Conservation (phyloP, 2,888 invertebrate genomes). For the Thyatira batis region DNA sequence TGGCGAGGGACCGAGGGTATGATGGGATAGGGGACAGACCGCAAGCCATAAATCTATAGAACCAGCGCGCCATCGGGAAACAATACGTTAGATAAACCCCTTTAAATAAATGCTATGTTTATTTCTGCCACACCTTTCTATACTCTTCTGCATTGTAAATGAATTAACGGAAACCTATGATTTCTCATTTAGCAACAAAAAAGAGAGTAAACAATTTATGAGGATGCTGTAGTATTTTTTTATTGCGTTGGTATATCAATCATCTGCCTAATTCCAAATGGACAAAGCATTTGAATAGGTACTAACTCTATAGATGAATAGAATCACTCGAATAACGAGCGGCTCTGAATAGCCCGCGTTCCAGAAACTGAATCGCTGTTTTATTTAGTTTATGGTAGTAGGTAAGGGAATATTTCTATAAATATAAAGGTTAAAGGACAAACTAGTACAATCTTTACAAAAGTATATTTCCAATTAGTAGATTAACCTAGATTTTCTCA, state of each 20-base stretch:
- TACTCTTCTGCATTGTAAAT: background rate
- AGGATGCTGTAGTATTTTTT: no score
- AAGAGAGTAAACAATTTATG: no score
- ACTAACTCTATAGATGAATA: no score
- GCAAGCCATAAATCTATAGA: slow-evolving; percentile 3
- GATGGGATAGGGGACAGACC: slow-evolving; percentile 3
- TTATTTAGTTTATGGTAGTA: background rate
- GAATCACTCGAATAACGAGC: no score
- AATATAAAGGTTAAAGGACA: background rate
- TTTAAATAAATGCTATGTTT: background rate
- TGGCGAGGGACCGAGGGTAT: background rate
- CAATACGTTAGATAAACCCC: background rate
- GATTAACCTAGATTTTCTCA: background rate
- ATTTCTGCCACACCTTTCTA: background rate
- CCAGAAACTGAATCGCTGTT: no score
- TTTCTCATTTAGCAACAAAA: no score
- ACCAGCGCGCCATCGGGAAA: background rate
- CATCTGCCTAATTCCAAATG: no score
- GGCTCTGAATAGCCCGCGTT: no score
- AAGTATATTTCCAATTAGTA: background rate
- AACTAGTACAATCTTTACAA: background rate
- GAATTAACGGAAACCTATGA: no score
- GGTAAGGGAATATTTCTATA: background rate
- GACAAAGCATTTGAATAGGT: no score
- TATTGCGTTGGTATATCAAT: no score